Conservation (phyloP, 2,113 vertebrate genomes). For the Forbesichthys papilliferus region DNA sequence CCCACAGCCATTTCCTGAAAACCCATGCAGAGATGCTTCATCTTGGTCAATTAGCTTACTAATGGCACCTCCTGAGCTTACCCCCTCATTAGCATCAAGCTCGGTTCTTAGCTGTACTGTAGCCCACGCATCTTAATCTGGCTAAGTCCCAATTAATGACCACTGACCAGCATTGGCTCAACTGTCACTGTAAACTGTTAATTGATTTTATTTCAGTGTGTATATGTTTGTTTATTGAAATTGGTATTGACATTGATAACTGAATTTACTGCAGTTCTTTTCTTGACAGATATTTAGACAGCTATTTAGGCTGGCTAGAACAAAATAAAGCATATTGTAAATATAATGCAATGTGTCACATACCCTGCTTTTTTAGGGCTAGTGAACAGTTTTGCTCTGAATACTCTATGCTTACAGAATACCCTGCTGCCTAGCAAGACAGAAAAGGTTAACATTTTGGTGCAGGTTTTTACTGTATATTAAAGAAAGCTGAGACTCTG, state of each 20-base stretch:
- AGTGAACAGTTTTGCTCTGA: no score
- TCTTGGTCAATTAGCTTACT: constrained; percentile 67
- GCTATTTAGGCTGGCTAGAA: no score
- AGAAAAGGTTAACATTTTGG: neutral
- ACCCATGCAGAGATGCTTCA: constrained; percentile 56
- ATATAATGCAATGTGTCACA: no score
- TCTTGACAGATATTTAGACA: no score
- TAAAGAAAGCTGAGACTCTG: no score
- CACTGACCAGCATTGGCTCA: constrained; percentile 40
- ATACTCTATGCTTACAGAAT: no score
- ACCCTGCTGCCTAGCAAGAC: neutral
- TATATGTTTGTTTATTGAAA: neutral
- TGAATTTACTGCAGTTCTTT: no score
- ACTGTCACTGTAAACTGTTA: constrained; percentile 10
- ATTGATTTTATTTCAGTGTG: neutral
- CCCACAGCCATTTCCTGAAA: constrained; percentile 39
- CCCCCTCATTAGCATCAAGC: constrained; percentile 59
- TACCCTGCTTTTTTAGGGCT: no score
- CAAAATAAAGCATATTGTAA: no score
- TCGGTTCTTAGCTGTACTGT: constrained; percentile 49
- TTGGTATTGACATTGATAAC: neutral
- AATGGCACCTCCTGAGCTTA: constrained; percentile 51
- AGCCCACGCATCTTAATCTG: constrained; percentile 57
- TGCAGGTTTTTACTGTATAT: no score
- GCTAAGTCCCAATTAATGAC: constrained; percentile 58